Evolutionary conservation across 2,797 vertebrate genomes (phyloP).

Genomic region (Mallotus villosus): DNA sequence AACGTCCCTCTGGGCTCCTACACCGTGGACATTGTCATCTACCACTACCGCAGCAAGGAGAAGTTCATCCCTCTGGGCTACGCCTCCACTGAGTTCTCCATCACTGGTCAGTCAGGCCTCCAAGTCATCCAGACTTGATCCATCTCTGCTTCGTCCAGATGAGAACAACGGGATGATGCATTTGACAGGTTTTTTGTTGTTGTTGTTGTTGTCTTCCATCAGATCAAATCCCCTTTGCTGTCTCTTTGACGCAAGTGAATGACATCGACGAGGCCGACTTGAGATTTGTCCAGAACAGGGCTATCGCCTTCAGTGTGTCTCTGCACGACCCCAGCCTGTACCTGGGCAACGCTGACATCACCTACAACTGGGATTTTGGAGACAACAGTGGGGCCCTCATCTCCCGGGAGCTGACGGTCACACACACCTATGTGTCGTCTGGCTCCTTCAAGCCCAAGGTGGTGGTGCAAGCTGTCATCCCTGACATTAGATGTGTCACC

Average conservation of each 20-base stretch:
- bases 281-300: constrained; percentile 84
- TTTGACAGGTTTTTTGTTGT: neutral
- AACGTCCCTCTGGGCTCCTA: constrained; percentile 83
- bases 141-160: too few relatives aligned
- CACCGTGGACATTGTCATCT: constrained; percentile 88
- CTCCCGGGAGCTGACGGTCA: constrained; percentile 81
- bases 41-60: constrained; percentile 85
- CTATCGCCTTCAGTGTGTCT: constrained; percentile 82
- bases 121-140: neutral
- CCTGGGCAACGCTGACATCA: constrained; percentile 82
- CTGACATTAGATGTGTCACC: constrained; percentile 77
- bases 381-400: constrained; percentile 89
- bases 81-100: constrained; percentile 82
- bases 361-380: constrained; percentile 95
- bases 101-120: constrained; percentile 77
- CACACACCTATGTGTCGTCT: constrained; percentile 83
- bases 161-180: too few relatives aligned
- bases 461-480: constrained; percentile 89
- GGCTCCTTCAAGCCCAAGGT: constrained; percentile 81
- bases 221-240: constrained; percentile 92
- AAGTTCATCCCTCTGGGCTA: constrained; percentile 90
- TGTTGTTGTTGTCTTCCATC: constrained; percentile 23
- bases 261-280: constrained; percentile 70
- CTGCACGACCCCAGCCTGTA: constrained; percentile 91
- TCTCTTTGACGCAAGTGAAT: constrained; percentile 82